These are phyloP conservation scores for Tonatia bakeri DNA, from an alignment of 2,113 vertebrate genomes.

Conservation along the genomic window DNA sequence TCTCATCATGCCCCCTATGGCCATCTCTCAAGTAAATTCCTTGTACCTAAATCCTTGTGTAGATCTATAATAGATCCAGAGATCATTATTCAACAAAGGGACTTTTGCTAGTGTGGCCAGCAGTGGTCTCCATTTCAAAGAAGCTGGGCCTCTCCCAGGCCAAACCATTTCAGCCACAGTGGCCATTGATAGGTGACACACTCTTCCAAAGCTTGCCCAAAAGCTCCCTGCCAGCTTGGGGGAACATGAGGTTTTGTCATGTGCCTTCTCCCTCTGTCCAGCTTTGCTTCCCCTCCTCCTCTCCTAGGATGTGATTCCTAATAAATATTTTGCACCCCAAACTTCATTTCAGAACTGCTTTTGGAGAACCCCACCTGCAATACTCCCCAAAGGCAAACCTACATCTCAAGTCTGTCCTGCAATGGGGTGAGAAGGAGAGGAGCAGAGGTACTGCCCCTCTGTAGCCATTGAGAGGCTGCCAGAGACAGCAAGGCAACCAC, in stretches of 20 bases:
- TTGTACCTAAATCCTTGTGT: no score
- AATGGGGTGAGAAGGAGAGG: no score
- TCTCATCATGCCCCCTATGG: not conserved
- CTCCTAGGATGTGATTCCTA: not conserved
- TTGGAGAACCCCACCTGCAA: not conserved
- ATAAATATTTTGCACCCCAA: not conserved
- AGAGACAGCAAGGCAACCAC: not conserved
- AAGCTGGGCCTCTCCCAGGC: not conserved
- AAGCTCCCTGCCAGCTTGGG: not conserved
- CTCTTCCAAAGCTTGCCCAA: not conserved
- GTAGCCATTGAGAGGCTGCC: no score
- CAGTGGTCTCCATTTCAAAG: not conserved
- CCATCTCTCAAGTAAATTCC: not conserved
- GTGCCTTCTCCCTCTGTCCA: not conserved
- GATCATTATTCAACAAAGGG: not conserved
- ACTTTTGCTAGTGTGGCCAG: no score
- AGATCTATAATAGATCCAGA: not conserved
- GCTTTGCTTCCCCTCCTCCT: not conserved
- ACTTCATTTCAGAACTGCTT: not conserved
- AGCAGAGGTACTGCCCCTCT: rapidly evolving
- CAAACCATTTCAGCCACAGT: rapidly evolving
- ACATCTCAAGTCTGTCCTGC: not conserved
- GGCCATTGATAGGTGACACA: rapidly evolving
- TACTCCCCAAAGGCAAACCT: not conserved
- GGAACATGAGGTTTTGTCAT: not conserved